Evolutionary conservation across 2,888 invertebrate genomes (phyloP), one percentile per base, ranked within the genome.

Genomic region (Arge pagana): DNA sequence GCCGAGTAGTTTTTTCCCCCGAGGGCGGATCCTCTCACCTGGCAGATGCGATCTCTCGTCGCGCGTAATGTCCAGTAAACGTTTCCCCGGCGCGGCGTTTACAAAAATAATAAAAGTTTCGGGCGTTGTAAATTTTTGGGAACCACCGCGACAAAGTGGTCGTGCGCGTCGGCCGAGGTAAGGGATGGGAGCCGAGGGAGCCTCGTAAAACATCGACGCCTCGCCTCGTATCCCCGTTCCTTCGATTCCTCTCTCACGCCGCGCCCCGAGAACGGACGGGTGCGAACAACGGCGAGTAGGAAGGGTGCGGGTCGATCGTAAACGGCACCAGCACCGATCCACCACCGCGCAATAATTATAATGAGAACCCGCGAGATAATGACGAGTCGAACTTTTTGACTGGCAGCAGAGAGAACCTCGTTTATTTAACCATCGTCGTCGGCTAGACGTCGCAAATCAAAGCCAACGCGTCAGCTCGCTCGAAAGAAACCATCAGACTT

Each of bases 311-410:
- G 49, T 51, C 30, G 37, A 26, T 48, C 54, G 68, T 45, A 45
- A 45, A 45, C 33, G n/a, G n/a, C n/a, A 45, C 21, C 45, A 33
- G 10, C 61, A 70, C 72, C 71, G 72, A 72, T 71, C 73, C 65
- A 71, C 67, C 71, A 71, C 72, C 70, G 67, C 70, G 67, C 68
- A 66, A 66, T 73, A 71, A 72, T 72, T 72, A 72, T 72, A 72
- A 72, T 67, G 70, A 72, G 66, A 61, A 52, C 57, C 52, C 59
- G 58, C 26, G 43, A 58, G 36, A 55, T 64, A 65, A 66, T 64
- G 57, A 65, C 56, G 54, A 40, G 33, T 50, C 39, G 37, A 23
- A 45, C 15, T 39, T 30, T 5, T 23, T 39, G 37, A 10, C 4
- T 7, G 40, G 21, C n/a, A 8, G 2, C n/a, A n/a, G 21, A 8